Base-by-base conservation (phyloP, 2,888 invertebrate species). In the Heliconius cydno region DNA sequence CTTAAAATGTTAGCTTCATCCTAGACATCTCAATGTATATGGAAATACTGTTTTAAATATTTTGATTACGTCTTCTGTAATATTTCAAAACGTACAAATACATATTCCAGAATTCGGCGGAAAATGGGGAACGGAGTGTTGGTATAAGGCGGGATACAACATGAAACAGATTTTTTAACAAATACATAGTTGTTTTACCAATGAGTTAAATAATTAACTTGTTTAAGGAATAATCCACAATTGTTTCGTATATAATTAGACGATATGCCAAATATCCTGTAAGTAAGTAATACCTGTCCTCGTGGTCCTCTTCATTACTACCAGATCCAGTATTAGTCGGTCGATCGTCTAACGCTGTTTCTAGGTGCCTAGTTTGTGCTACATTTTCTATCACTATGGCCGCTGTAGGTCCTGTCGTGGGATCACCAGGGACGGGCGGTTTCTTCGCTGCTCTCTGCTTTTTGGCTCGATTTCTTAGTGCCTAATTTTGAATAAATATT, bases 361-460 rank as follows among this genome's bases (percentile, higher is more conserved):
- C 98, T 87, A 98, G 95, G 86, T 97, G 96, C 84, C 97, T 95
- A 38, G 98, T 97, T 88, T 97, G 98, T 75, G 98, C 97, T 83
- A 98, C 96, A 90, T 98, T 98, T 92, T 98, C 98, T 93, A 98
- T 98, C 87, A 98, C 98, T 87, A 98, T 97, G 80, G 98, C 98
- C 83, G 97, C 96, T 75, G 97, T 96, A 0, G 90, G 89, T 86
- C 97, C 97, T 80, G 97, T 97, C 84, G 96, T 96, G 81, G 96
- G 95, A 86, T 97, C 97, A 75, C 97, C 96, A 12, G 97, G 95
- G 80, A 96, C 90, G 84, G 98, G 96, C 25, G 98, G 97, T 88
- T 97, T 97, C 82, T 97, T 96, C 78, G 97, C 97, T 77, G 98
- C 97, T 84, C 97, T 96, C 86, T 97, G 97, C 89, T 98, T 98